Percentiles rank a stretch among this genome's conserved stretches.
phyloP scores from a whole-genome alignment of 2,113 vertebrate species.

The Atractosteus spatula region DNA sequence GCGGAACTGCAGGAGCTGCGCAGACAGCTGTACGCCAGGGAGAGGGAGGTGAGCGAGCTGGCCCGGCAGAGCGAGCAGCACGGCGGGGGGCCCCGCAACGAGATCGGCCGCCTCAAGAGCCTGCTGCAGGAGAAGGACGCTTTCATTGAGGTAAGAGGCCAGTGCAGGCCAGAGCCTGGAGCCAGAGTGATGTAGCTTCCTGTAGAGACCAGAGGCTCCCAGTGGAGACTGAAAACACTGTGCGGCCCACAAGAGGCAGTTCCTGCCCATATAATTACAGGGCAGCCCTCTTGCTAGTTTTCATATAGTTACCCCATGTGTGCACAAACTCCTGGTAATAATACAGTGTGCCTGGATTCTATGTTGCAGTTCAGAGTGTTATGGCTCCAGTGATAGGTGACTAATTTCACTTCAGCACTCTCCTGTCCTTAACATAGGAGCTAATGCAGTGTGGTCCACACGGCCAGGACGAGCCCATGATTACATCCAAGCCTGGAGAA shows the following conservation, averaged over 20 bases:
- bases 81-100: constrained; percentile 28
- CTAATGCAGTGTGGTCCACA: constrained; percentile 45
- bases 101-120: constrained; percentile 48
- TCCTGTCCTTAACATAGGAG: constrained; percentile 43
- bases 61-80: constrained; percentile 42
- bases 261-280: too few species aligned
- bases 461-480: constrained; percentile 49
- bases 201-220: too few species aligned
- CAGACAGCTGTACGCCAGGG: constrained; percentile 62
- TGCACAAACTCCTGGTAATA: too few species aligned
- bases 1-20: constrained; percentile 73
- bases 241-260: too few species aligned
- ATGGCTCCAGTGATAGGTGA: too few species aligned
- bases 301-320: too few species aligned
- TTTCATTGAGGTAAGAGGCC: constrained; percentile 68
- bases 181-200: too few species aligned
- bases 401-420: too few species aligned
- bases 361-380: too few species aligned
- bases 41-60: constrained; percentile 53
- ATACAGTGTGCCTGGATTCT: too few species aligned
- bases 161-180: neutral
- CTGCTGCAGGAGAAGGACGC: constrained; percentile 69
- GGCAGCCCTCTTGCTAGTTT: too few species aligned
- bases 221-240: too few species aligned
- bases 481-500: constrained; percentile 38